Evolutionary conservation across 2,113 vertebrate genomes (phyloP).

Genomic region (Hemiprocne comata): DNA sequence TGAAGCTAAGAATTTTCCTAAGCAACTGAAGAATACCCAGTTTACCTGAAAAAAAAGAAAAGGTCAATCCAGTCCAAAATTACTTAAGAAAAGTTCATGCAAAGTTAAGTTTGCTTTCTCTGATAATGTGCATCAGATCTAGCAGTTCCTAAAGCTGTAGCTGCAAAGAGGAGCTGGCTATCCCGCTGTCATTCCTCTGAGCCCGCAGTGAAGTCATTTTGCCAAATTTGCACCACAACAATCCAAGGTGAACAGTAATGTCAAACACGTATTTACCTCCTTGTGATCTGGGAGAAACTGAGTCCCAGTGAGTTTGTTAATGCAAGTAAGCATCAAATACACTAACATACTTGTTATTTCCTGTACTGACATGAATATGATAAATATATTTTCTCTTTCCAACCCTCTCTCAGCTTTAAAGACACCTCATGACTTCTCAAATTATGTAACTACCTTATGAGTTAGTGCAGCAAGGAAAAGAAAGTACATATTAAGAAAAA

Average conservation of each 20-base stretch:
- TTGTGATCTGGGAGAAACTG: neutral
- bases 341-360: neutral
- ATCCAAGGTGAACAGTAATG: neutral
- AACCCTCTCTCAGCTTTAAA: neutral
- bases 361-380: neutral
- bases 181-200: neutral
- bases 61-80: neutral
- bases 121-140: neutral
- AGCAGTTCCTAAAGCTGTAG: neutral
- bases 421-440: neutral
- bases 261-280: neutral
- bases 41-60: neutral
- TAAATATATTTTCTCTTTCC: neutral
- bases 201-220: neutral
- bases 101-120: neutral
- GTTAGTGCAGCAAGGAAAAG: neutral
- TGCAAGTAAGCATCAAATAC: neutral
- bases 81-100: neutral
- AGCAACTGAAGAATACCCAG: neutral
- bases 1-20: neutral
- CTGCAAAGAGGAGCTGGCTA: neutral
- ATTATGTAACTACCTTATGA: neutral
- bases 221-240: constrained; percentile 4
- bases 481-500: neutral
- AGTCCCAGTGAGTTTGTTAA: neutral